phyloP scores from a whole-genome alignment of 2,113 vertebrate genomes.

The Pitta sordida region DNA sequence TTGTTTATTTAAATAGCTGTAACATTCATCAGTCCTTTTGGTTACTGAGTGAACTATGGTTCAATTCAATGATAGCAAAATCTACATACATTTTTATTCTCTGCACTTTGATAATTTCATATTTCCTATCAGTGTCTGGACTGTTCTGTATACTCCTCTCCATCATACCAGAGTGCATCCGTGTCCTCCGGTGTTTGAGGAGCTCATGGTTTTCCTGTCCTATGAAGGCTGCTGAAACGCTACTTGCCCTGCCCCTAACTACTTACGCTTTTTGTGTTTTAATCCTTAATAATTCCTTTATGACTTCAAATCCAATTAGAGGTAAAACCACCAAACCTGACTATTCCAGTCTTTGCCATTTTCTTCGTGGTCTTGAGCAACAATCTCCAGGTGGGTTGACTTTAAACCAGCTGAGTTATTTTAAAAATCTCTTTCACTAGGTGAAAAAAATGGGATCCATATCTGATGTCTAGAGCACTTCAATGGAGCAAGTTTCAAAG shows the following conservation, averaged over 20 bases:
- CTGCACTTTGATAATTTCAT: background rate
- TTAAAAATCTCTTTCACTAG: background rate
- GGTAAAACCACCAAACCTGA: accelerated
- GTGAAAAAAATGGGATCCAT: background rate
- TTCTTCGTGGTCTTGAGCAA: background rate
- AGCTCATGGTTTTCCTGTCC: background rate
- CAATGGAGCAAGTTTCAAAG: background rate
- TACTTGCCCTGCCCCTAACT: background rate
- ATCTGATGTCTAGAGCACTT: background rate
- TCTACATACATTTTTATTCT: background rate
- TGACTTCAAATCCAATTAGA: background rate
- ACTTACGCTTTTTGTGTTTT: background rate
- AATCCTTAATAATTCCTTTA: background rate
- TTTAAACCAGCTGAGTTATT: background rate
- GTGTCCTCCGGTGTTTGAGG: background rate
- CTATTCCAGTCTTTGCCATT: background rate
- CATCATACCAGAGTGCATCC: background rate
- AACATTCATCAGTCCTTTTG: background rate
- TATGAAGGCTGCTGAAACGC: background rate
- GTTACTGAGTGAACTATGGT: background rate
- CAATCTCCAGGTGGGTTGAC: background rate
- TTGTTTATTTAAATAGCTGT: background rate
- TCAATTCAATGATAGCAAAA: background rate
- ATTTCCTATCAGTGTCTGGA: background rate
- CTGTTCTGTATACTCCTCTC: background rate